A percentile compares a stretch with the other conserved stretches of the same genome.
These are phyloP conservation scores for Xerus inauris DNA, from an alignment of 2,113 vertebrate species.

Conservation along the genomic window DNA sequence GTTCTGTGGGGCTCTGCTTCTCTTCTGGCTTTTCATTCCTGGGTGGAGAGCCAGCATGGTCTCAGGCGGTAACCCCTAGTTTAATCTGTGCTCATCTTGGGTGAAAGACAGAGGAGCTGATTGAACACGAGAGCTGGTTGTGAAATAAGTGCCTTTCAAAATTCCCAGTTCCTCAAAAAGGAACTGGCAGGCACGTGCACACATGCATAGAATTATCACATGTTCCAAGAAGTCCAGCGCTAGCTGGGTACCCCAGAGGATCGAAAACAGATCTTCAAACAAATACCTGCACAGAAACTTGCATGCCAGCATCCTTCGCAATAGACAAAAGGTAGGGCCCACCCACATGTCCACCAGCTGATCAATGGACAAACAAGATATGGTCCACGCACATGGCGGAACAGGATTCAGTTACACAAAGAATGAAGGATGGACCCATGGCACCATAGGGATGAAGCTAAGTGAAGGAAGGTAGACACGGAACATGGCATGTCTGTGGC, in stretches of 20 bases:
- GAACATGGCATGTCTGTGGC: accelerated
- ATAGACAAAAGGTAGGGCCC: not conserved
- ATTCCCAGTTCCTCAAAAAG: not conserved
- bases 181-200: not conserved
- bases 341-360: accelerated
- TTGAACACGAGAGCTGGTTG: not conserved
- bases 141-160: not conserved
- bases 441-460: not conserved
- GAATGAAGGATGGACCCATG: accelerated
- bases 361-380: not conserved
- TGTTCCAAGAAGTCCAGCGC: not conserved
- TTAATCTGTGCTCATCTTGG: not conserved
- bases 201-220: not conserved
- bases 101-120: not conserved
- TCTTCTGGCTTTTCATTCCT: not conserved
- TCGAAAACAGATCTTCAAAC: not conserved
- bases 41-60: not conserved
- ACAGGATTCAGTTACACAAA: not conserved
- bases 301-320: not conserved
- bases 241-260: not conserved
- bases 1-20: not conserved
- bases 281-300: not conserved
- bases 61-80: not conserved
- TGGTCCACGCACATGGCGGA: not conserved
- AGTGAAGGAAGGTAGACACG: not conserved